Evolutionary conservation across 2,888 invertebrate genomes (phyloP).

Genomic region (Dermolepida albohirtum): DNA sequence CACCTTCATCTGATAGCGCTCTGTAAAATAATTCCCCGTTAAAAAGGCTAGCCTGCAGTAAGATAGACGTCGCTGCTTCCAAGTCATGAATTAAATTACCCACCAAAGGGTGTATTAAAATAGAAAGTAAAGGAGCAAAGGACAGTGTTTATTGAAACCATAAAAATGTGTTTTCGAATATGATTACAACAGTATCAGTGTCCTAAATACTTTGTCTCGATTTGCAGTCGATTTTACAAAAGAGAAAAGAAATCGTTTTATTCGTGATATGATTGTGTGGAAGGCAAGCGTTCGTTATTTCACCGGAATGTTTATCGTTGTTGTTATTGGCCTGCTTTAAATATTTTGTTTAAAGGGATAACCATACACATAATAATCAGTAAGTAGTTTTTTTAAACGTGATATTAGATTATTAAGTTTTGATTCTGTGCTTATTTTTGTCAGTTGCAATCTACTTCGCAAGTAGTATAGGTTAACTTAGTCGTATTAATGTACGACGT

Average conservation of each 20-base stretch:
- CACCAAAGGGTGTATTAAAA: conserved; percentile 42
- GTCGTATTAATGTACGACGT: background rate
- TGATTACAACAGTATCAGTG: conserved; percentile 37
- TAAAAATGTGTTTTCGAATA: conserved; percentile 43
- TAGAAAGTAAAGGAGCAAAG: conserved; percentile 41
- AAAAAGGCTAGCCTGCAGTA: background rate
- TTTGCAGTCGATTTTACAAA: background rate
- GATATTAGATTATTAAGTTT: too few relatives aligned
- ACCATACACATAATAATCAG: conserved; percentile 5
- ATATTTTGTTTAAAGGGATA: conserved; percentile 18
- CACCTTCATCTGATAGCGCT: background rate
- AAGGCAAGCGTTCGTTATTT: conserved; percentile 6
- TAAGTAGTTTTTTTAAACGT: conserved; percentile 14
- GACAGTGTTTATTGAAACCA: conserved; percentile 37
- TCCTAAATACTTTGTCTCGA: conserved; percentile 33
- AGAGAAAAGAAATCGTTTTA: conserved; percentile 13
- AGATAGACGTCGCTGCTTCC: conserved; percentile 29
- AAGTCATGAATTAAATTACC: conserved; percentile 25
- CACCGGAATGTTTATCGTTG: conserved; percentile 16
- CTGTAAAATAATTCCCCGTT: conserved; percentile 13
- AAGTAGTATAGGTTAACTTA: conserved; percentile 16
- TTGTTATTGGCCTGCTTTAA: conserved; percentile 5
- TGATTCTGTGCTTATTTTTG: too few relatives aligned
- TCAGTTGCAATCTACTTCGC: too few relatives aligned
- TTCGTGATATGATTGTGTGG: conserved; percentile 24